Evolutionary conservation across 2,888 invertebrate species (phyloP), one percentile per base, ranked within the genome.

Genomic region (Chorisops tibialis): DNA sequence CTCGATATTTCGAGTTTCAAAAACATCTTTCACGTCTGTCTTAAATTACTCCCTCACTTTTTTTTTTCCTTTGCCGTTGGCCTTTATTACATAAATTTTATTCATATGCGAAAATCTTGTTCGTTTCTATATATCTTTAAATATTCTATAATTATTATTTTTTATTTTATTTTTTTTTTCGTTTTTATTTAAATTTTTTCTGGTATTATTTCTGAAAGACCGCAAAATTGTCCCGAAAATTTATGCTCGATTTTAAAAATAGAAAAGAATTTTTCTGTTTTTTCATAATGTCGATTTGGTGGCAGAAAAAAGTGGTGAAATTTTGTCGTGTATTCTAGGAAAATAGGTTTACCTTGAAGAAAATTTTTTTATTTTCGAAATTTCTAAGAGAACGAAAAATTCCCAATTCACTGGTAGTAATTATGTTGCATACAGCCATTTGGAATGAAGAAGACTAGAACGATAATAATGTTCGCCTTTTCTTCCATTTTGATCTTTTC

Each of bases 1-100:
- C 30, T 9, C 30, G 30, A 30, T 9, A 9, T 30, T 30, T 9
- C 9, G 7, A 30, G 30, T 30, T 30, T 9, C 30, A 9, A 30
- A 30, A 56, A 45, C 56, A 30, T 16, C 38, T 38, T 39, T 38
- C 5, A 30, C 30, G 24, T 22, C 19, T 12, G 54, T 54, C 56
- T 56, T 56, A 45, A 56, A 56, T 56, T 56, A 56, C 56, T 43
- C 56, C 56, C 30, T 18, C 50, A 50, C 61, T 52, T 60, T 61
- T 51, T 45, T 21, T 47, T 41, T 24, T 39, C 18, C 50, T 47
- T 21, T 56, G 49, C 35, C 60, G 24, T 45, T 56, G 41, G 50
- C 24, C 41, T 48, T 56, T 60, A 54, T 63, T 60, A 63, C 59
- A 56, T 63, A 60, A 60, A 63, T 61, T 48, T 61, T 61, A 51